Evolutionary conservation across 2,888 invertebrate genomes (phyloP), one percentile per base, ranked within the genome.

Genomic region (Mythimna pallens): DNA sequence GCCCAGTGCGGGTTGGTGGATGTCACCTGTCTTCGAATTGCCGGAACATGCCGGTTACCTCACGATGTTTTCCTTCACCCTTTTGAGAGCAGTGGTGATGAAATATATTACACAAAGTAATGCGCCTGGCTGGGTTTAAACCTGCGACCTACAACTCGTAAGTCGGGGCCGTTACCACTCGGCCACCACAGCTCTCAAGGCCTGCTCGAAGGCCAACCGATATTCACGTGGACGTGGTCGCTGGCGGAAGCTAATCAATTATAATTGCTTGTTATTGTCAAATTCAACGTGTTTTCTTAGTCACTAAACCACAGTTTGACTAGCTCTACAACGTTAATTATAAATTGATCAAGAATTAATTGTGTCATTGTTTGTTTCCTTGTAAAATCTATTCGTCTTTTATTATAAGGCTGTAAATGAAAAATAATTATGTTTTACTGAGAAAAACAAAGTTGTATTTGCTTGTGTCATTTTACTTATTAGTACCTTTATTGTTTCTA

Each of bases 331-430:
- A n/a, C 22, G 22, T 61, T 22, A 59, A 22, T 61, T 40, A 17
- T 1, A 3, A 61, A 2, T 36, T 20, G 10, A 59, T n/a, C 5
- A n/a, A 25, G 5, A 72, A 58, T 57, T 40, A 43, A 47, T 47
- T 58, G n/a, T 58, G 30, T 71, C 58, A 34, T 65, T 12, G 25
- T 71, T 69, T 12, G 25, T 57, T 80, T 66, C 20, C 43, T 25
- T 5, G n/a, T 50, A 54, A 54, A 30, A 40, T 22, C 3, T 34
- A 70, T 30, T 43, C 14, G 12, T 43, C 14, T 6, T 25, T 47
- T n/a, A 14, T 61, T 17, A 8, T 17, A 14, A 36, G 47, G n/a
- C 54, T 47, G 22, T 22, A 36, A 50, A 30, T 25, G 34, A 74
- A 3, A 43, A 52, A 52, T 36, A 57, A 63, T 58, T 30, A 47